Evolutionary conservation across 1,140 invertebrate genomes (phyloP).

Genomic region (Drosophila sproati): DNA sequence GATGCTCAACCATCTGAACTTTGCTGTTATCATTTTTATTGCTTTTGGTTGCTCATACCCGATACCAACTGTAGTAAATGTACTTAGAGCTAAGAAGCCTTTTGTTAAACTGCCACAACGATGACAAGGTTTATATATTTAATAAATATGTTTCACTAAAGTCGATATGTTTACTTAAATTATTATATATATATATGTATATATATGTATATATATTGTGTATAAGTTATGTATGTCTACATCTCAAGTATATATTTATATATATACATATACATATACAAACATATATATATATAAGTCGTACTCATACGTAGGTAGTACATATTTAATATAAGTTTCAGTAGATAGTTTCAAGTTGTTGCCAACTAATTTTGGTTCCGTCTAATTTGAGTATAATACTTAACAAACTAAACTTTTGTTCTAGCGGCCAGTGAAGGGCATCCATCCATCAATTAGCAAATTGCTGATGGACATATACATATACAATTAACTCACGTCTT

Average conservation of each 20-base stretch:
- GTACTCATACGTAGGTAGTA: constrained; percentile 35
- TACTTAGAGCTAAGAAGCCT: constrained; percentile 51
- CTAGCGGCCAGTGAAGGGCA: constrained; percentile 81
- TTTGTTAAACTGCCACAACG: constrained; percentile 52
- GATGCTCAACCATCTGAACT: constrained; percentile 9
- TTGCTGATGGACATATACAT: constrained; percentile 30
- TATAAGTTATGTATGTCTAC: not conserved
- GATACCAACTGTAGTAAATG: constrained; percentile 41
- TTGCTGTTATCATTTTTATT: constrained; percentile 29
- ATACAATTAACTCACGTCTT: constrained; percentile 26
- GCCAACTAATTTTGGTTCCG: constrained; percentile 12
- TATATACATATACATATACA: constrained; percentile 36
- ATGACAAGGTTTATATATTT: constrained; percentile 43
- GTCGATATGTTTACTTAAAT: constrained; percentile 76
- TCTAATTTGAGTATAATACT: constrained; percentile 13
- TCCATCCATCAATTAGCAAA: constrained; percentile 38
- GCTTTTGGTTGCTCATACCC: constrained; percentile 35
- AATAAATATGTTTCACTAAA: constrained; percentile 48
- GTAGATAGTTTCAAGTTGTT: not conserved
- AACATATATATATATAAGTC: not conserved
- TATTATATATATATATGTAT: constrained; percentile 44
- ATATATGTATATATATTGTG: constrained; percentile 36
- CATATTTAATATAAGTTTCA: constrained; percentile 31
- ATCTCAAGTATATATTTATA: too few species aligned
- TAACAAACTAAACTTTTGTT: constrained; percentile 61